A percentile compares a stretch with the other conserved stretches of the same genome.
Evolutionary conservation across 2,797 vertebrate species (phyloP).

Genomic region (Betta splendens): DNA sequence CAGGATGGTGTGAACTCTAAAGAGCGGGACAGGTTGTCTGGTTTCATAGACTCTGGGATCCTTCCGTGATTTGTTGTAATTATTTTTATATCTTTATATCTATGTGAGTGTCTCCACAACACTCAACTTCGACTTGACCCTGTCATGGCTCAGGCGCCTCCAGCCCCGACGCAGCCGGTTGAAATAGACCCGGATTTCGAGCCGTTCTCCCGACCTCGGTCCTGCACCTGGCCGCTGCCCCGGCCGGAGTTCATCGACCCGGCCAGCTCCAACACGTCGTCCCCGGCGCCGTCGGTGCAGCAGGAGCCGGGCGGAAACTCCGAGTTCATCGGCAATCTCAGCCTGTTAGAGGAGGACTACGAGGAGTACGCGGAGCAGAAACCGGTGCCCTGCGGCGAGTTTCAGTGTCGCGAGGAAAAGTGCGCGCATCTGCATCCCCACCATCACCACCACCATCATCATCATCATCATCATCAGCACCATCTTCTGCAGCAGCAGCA

Average conservation of each 20-base stretch:
- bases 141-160: constrained; percentile 85
- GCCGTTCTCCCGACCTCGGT: constrained; percentile 91
- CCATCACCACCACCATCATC: constrained; percentile 64
- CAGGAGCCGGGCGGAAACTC: constrained; percentile 79
- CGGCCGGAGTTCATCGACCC: constrained; percentile 88
- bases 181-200: constrained; percentile 96
- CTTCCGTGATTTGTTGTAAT: background rate
- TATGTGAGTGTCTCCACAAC: constrained; percentile 32
- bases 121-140: constrained; percentile 20
- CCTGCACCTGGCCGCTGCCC: constrained; percentile 96
- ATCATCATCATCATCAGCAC: constrained; percentile 42
- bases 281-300: constrained; percentile 84
- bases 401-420: constrained; percentile 80
- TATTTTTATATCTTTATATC: background rate
- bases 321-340: constrained; percentile 88
- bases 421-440: constrained; percentile 73
- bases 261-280: constrained; percentile 87
- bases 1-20: constrained; percentile 54
- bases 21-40: background rate
- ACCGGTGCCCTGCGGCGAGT: constrained; percentile 77
- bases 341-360: constrained; percentile 90
- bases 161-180: constrained; percentile 78
- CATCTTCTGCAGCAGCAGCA: constrained; percentile 55
- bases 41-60: background rate
- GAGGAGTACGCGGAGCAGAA: constrained; percentile 76